Evolutionary conservation across 2,113 vertebrate species (phyloP), one percentile per base, ranked within the genome.

Genomic region (Perognathus longimembris): DNA sequence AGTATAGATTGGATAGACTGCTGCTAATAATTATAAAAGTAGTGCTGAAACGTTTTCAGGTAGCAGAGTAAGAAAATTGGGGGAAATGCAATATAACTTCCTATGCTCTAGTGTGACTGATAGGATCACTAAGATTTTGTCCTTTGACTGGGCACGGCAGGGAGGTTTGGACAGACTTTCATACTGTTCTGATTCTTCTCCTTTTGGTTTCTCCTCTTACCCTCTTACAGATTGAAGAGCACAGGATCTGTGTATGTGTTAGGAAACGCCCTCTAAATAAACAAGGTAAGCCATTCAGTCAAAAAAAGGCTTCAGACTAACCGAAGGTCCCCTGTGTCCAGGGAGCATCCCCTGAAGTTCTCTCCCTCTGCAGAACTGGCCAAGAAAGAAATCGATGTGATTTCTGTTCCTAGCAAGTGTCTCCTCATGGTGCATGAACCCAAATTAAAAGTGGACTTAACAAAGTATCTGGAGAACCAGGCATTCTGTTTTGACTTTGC

Each of bases 401-500:
- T 99, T 84, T 99, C 99, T n/a, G 94, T 99, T 87, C 98, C 98
- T 0, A 99, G 98, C 92, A 99, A 98, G 67, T 98, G 98, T 85
- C 77, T 97, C 38, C 96, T 99, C 75, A 93, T 99, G 30, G 98
- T 99, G 40, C 99, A 99, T 17, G 99, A 99, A 90, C 99, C 99
- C 64, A 99, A 99, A 95, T 98, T 99, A 84, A 99, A 99, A 96
- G 99, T 99, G 95, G 99, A 99, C 94, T 98, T 99, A 59, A 99
- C 99, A 18, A 99, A 99, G 97, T 99, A 99, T 93, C 97, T 99
- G 83, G 99, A 99, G 70, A 99, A 99, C 93, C 99, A 99, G 88
- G 73, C 97, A 1, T 99, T 99, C 97, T 98, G 98, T 96, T 99
- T 99, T 96, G 99, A 99, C 96, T 99, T 98, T 77, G 98, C 99